phyloP scores from a whole-genome alignment of 2,797 vertebrate species.

The Tolypeutes matacus region DNA sequence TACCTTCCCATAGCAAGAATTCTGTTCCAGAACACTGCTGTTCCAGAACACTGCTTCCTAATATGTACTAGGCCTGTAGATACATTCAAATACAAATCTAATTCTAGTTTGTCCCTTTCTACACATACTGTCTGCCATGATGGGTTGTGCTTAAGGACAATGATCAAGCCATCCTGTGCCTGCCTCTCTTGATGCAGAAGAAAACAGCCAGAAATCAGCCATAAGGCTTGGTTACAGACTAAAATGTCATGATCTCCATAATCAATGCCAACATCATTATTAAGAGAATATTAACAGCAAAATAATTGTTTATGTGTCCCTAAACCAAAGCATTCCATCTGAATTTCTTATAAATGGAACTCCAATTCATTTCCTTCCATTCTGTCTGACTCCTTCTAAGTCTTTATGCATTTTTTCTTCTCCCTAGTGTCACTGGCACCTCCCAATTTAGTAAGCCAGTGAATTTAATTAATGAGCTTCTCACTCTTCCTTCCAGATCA shows the following conservation, averaged over 20 bases:
- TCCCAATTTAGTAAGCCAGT: constrained; percentile 74
- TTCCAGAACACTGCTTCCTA: background rate
- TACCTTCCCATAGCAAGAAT: background rate
- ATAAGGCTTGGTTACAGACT: background rate
- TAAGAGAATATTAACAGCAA: background rate
- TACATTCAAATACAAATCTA: background rate
- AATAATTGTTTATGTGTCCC: background rate
- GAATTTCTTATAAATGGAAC: constrained; percentile 3
- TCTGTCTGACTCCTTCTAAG: constrained; percentile 45
- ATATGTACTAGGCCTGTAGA: background rate
- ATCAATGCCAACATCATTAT: background rate
- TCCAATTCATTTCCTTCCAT: constrained; percentile 7
- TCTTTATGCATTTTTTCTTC: constrained; percentile 6
- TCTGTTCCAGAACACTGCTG: background rate
- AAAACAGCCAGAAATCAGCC: background rate
- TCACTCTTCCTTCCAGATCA: constrained; percentile 74
- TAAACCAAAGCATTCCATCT: background rate
- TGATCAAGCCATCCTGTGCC: background rate
- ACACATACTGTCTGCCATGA: background rate
- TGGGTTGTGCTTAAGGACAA: background rate
- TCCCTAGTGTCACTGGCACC: constrained; percentile 23
- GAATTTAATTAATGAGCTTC: constrained; percentile 77
- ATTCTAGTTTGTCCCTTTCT: background rate
- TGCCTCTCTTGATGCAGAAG: background rate
- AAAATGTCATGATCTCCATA: background rate